phyloP scores from a whole-genome alignment of 2,797 vertebrate genomes.

The Chloroceryle amazona region DNA sequence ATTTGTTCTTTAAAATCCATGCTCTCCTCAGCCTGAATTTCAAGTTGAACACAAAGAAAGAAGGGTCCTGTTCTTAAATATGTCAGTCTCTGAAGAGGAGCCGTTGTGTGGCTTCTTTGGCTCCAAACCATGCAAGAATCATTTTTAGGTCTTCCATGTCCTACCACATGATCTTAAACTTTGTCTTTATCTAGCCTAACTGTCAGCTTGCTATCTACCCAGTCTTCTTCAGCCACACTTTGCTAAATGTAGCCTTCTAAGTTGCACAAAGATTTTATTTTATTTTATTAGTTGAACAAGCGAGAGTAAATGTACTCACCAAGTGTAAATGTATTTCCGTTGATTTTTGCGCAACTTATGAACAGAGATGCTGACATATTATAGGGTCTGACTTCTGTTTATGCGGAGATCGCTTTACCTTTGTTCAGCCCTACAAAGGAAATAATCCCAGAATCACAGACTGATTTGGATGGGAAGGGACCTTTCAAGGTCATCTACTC shows the following conservation, averaged over 20 bases:
- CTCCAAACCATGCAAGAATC: not conserved
- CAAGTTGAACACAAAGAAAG: not conserved
- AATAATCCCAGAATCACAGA: not conserved
- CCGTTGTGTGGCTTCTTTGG: not conserved
- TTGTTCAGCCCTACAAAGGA: not conserved
- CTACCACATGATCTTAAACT: not conserved
- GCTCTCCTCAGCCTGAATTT: not conserved
- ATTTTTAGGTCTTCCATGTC: not conserved
- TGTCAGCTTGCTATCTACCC: not conserved
- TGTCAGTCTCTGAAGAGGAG: not conserved
- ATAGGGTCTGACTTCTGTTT: not conserved
- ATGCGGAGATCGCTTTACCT: not conserved
- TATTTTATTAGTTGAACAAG: not conserved
- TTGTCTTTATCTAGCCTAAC: not conserved
- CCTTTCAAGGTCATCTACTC: not conserved
- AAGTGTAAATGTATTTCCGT: too few relatives aligned
- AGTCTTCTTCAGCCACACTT: not conserved
- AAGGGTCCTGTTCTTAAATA: not conserved
- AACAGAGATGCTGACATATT: not conserved
- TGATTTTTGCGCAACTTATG: not conserved
- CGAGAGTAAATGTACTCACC: not conserved
- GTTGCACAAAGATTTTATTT: not conserved
- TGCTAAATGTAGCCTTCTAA: not conserved
- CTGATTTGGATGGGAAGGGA: not conserved
- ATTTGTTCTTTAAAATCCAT: not conserved